These are phyloP conservation scores for Ptychadena robeensis DNA, from an alignment of 2,797 vertebrate species.

Conservation along the genomic window DNA sequence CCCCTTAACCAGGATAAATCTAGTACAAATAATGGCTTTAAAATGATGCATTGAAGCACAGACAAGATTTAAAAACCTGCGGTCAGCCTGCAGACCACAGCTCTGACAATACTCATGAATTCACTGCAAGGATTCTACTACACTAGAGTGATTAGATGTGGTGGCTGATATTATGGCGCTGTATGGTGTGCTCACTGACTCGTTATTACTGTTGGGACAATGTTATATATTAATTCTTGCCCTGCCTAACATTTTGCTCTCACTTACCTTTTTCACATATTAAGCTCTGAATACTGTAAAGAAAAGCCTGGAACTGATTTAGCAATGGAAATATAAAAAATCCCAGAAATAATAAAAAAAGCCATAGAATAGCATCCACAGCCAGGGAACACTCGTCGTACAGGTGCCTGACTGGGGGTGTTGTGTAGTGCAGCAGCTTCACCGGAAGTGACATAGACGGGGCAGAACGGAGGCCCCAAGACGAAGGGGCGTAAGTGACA, in stretches of 20 bases:
- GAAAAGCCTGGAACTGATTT: too few species aligned
- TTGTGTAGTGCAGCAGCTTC: too few species aligned
- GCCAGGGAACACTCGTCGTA: too few species aligned
- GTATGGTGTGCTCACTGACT: not conserved
- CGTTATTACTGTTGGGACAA: not conserved
- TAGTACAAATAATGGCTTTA: slow-evolving; percentile 26
- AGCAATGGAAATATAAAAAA: not conserved
- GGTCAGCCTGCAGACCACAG: not conserved
- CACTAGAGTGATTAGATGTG: not conserved
- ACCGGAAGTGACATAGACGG: too few species aligned
- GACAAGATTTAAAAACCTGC: slow-evolving; percentile 13
- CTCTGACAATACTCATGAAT: not conserved
- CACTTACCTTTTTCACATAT: not conserved
- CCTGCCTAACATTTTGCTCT: not conserved
- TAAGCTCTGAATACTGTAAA: not conserved
- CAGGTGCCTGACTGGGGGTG: too few species aligned
- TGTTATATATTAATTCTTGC: not conserved
- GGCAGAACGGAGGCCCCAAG: too few species aligned
- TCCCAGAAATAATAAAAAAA: not conserved
- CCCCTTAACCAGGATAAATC: slow-evolving; percentile 26
- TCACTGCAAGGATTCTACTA: not conserved
- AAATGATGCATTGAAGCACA: slow-evolving; percentile 8
- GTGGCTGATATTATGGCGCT: not conserved
- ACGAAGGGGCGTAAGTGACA: too few species aligned
- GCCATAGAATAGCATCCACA: too few species aligned